A percentile compares a stretch with the other conserved stretches of the same genome.
These are phyloP conservation scores for Acanthopleura granulata DNA, from an alignment of 2,888 invertebrate genomes.

Conservation along the genomic window DNA sequence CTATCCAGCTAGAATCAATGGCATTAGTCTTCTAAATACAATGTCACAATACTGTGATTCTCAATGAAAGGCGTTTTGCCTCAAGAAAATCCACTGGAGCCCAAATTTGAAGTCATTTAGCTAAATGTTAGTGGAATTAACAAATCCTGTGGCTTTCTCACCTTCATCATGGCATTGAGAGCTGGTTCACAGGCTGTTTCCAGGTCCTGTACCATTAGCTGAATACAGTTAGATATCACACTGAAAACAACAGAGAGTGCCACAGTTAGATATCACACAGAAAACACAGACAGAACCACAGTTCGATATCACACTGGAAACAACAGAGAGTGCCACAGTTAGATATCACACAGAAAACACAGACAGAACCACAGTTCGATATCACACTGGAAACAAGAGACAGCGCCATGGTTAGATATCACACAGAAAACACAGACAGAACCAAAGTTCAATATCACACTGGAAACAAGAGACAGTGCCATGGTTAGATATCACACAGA, in stretches of 20 bases:
- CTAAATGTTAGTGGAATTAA: no score
- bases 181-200: conserved; percentile 95
- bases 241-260: no score
- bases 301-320: conserved; percentile 71
- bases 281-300: no score
- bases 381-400: not conserved
- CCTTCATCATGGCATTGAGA: conserved; percentile 91
- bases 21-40: no score
- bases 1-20: no score
- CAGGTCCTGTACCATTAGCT: conserved; percentile 92
- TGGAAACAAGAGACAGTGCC: no score
- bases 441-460: not conserved
- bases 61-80: no score
- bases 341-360: no score
- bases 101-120: no score
- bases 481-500: not conserved
- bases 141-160: conserved; percentile 70
- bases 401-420: not conserved
- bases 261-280: not conserved
- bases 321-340: no score
- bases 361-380: not conserved
- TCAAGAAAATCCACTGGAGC: no score
- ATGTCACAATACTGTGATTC: no score
- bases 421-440: not conserved
- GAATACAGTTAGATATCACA: conserved; percentile 80